phyloP scores from a whole-genome alignment of 2,797 vertebrate genomes.

The Girardinus metallicus region DNA sequence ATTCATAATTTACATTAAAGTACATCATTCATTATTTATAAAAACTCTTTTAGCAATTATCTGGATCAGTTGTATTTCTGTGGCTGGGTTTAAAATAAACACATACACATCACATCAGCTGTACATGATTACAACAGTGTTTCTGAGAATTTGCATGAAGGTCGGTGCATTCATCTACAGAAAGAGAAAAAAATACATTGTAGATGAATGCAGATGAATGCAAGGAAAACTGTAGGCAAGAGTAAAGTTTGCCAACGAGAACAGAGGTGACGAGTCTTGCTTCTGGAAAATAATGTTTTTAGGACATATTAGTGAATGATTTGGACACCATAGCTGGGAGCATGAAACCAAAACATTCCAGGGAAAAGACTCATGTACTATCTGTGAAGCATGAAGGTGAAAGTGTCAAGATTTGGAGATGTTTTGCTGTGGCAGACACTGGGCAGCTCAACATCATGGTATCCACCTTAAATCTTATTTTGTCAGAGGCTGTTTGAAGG shows the following conservation, averaged over 20 bases:
- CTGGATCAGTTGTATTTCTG: not conserved
- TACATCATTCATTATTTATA: slow-evolving; percentile 1
- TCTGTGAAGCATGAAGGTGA: not conserved
- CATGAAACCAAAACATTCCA: not conserved
- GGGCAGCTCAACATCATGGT: not conserved
- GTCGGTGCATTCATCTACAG: too few relatives aligned
- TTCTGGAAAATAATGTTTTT: not conserved
- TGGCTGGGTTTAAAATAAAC: too few relatives aligned
- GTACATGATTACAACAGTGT: too few relatives aligned
- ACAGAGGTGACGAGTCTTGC: not conserved
- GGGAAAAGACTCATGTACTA: not conserved
- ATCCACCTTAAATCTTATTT: not conserved
- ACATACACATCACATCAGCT: too few relatives aligned
- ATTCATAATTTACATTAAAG: not conserved
- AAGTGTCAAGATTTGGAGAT: not conserved
- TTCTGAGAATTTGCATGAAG: too few relatives aligned
- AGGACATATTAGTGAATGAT: not conserved
- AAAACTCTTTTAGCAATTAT: not conserved
- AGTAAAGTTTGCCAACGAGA: too few relatives aligned
- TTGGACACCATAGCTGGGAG: not conserved
- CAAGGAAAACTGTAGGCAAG: too few relatives aligned
- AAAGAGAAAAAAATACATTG: too few relatives aligned
- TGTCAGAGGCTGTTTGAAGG: not conserved
- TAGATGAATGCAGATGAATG: too few relatives aligned
- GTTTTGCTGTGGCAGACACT: not conserved